Conservation (phyloP, 2,113 vertebrate genomes). For the Danio rerio region GRCz12tu NC_133189.1:28868001-28868500, state of each 20-base stretch:
- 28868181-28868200: constrained; percentile 48
- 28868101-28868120: constrained; percentile 49
- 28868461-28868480: background rate
- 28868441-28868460: background rate
- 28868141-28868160: constrained; percentile 58
- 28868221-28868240: constrained; percentile 50
- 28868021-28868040: constrained; percentile 40
- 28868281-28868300: constrained; percentile 78
- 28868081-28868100: constrained; percentile 49
- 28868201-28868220: constrained; percentile 58
- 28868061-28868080: constrained; percentile 58
- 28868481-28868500: constrained; percentile 4
- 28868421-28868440: background rate
- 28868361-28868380: constrained; percentile 22
- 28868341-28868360: constrained; percentile 29
- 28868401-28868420: constrained; percentile 21
- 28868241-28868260: constrained; percentile 60
- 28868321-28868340: constrained; percentile 51
- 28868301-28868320: constrained; percentile 66
- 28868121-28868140: constrained; percentile 41
- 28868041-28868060: constrained; percentile 47
- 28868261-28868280: constrained; percentile 69
- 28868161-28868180: constrained; percentile 49
- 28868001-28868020: constrained; percentile 44
- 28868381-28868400: constrained; percentile 32